Conservation (phyloP, 2,888 invertebrate species). For the Sinohyriopsis cumingii region DNA sequence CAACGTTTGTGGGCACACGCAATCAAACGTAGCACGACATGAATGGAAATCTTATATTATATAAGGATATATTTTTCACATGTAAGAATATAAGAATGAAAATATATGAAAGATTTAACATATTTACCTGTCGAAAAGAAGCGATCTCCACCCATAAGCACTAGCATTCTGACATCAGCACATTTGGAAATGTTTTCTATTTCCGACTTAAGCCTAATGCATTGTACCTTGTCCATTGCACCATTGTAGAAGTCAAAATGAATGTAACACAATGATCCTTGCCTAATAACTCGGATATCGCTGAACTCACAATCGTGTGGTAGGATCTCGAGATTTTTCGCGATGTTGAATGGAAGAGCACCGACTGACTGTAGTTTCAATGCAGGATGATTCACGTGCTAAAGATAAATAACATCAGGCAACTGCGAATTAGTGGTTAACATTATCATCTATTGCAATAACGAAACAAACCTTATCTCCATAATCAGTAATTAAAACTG, state of each 20-base stretch:
- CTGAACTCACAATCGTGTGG: constrained; percentile 11
- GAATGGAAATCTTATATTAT: too few relatives aligned
- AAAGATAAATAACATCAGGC: too few relatives aligned
- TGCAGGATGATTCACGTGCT: not conserved
- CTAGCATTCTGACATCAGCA: constrained; percentile 19
- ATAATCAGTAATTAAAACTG: too few relatives aligned
- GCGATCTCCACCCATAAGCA: constrained; percentile 30
- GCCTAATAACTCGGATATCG: constrained; percentile 7
- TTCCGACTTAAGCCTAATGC: constrained; percentile 5
- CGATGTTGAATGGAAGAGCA: constrained; percentile 1
- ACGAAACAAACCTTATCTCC: too few relatives aligned
- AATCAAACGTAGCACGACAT: too few relatives aligned
- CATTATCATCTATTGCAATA: too few relatives aligned
- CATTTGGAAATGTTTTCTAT: constrained; percentile 7
- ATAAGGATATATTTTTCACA: too few relatives aligned
- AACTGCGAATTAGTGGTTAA: too few relatives aligned
- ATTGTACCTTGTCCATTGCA: constrained; percentile 24
- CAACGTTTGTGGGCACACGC: too few relatives aligned
- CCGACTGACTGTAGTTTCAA: constrained; percentile 15
- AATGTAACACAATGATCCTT: constrained; percentile 15
- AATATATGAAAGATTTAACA: not conserved
- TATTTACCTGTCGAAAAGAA: constrained; percentile 22
- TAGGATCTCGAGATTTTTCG: constrained; percentile 1
- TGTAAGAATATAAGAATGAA: too few relatives aligned
- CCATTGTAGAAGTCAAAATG: constrained; percentile 35